Evolutionary conservation across 2,113 vertebrate genomes (phyloP), one percentile per base, ranked within the genome.

Genomic region (Syngnathoides biaculeatus): DNA sequence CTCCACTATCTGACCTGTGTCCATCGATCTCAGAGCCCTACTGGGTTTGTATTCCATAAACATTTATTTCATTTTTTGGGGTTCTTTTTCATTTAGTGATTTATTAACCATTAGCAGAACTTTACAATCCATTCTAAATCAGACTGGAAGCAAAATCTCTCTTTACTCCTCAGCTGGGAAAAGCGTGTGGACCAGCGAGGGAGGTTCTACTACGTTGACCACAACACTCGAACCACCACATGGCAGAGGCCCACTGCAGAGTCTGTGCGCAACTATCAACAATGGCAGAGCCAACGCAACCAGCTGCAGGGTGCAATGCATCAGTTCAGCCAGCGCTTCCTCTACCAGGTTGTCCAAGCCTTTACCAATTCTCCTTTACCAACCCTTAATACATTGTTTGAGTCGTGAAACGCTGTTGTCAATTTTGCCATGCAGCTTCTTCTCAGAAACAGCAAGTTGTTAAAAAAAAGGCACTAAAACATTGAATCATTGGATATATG

Each of bases 261-360:
- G 84, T 95, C 96, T 0, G 97, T 98, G 82, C 85, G 97, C 3
- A 98, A 93, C 92, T 99, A 98, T 0, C 95, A 99, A 86, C 95
- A 99, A 89, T 99, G 97, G 97, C 97, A 98, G 88, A 95, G 93
- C 0, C 97, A 99, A 87, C 92, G 96, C 71, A 98, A 62, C 77
- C 97, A 99, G 90, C 93, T 99, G 30, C 96, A 98, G 55, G 96
- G 97, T 1, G 96, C 97, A 87, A 99, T 99, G 97, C 96, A 98
- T 80, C 96, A 97, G 69, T 98, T 99, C 90, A 99, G 95, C 92
- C 97, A 99, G 85, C 94, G 97, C 75, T 99, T 98, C 91, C 94
- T 98, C 74, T 98, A 98, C 88, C 97, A 98, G 95, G 97, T 98
- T 88, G 38, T 6, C 1, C 27, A 50, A 3, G 20, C 9, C 15